Percentiles rank a stretch among this genome's conserved stretches.
Conservation (phyloP, 2,797 vertebrate species). For the Oreortyx pictus region DNA sequence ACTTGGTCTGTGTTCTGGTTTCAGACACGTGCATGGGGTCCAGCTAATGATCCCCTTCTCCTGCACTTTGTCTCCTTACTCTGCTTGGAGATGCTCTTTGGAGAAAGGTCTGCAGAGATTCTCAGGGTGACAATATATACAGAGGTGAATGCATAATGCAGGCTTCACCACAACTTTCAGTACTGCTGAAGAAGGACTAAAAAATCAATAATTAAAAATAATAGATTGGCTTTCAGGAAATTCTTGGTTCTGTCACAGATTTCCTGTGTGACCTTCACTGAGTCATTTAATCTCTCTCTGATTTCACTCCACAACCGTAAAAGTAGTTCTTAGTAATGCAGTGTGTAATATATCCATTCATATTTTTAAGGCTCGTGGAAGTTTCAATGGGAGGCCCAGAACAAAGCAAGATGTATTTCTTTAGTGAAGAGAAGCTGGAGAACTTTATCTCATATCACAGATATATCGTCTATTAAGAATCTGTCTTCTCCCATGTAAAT, state of each 20-base stretch:
- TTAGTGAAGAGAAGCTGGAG: not conserved
- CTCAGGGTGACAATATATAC: not conserved
- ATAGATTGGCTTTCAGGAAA: conserved; percentile 29
- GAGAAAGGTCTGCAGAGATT: not conserved
- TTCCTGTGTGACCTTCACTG: conserved; percentile 39
- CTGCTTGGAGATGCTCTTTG: not conserved
- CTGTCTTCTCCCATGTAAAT: too few species aligned
- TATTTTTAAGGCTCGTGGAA: not conserved
- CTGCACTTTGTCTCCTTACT: conserved; percentile 13
- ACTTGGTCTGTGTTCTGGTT: conserved; percentile 18
- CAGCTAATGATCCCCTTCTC: conserved; percentile 36
- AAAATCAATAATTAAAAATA: conserved; percentile 44
- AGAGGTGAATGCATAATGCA: not conserved
- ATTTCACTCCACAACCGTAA: not conserved
- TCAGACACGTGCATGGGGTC: not conserved
- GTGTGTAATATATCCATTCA: not conserved
- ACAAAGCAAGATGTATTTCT: not conserved
- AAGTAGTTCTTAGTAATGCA: not conserved
- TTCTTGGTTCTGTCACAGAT: conserved; percentile 50
- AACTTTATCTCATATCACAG: not conserved
- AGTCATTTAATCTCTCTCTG: conserved; percentile 28
- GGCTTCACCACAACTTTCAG: not conserved
- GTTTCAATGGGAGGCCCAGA: not conserved
- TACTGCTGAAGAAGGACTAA: not conserved
- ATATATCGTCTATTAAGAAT: not conserved